Evolutionary conservation across 2,888 invertebrate species (phyloP).

Genomic region (Synanthedon myopaeformis): DNA sequence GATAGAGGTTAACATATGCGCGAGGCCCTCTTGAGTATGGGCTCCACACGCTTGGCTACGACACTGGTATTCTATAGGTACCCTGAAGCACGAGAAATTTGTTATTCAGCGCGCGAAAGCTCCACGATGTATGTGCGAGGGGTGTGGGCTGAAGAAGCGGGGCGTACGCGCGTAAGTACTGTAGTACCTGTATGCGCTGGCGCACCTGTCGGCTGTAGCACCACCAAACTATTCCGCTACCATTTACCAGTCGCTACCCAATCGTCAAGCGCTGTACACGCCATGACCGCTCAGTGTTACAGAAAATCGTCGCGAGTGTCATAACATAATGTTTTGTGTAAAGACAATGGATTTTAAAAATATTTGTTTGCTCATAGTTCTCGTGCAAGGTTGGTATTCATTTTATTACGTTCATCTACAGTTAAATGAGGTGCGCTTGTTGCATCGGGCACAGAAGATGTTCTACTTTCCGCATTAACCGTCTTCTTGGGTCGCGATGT

Average conservation of each 20-base stretch:
- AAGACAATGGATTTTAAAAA: slow-evolving; percentile 47
- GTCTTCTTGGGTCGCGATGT: background rate
- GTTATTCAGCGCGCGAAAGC: slow-evolving; percentile 53
- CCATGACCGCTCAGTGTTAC: slow-evolving; percentile 30
- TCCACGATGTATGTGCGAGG: slow-evolving; percentile 11
- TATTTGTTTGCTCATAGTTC: slow-evolving; percentile 24
- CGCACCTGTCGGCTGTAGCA: slow-evolving; percentile 26
- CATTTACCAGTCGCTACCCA: slow-evolving; percentile 39
- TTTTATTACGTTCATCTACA: background rate
- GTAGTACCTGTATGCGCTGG: slow-evolving; percentile 10
- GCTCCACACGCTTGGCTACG: too few species aligned
- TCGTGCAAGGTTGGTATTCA: slow-evolving; percentile 27
- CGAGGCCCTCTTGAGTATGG: too few species aligned
- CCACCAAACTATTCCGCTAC: slow-evolving; percentile 2
- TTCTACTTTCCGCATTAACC: background rate
- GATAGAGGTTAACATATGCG: too few species aligned
- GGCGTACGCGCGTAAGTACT: slow-evolving; percentile 5
- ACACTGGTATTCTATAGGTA: background rate
- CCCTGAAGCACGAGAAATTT: slow-evolving; percentile 26
- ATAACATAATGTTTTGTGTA: slow-evolving; percentile 25
- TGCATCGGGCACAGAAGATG: background rate
- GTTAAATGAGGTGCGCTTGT: background rate
- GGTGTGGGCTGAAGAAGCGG: slow-evolving; percentile 8
- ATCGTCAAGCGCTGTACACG: slow-evolving; percentile 23
- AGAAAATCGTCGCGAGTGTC: slow-evolving; percentile 44